Conservation (phyloP, 2,797 vertebrate species). For the Hirundo rustica region DNA sequence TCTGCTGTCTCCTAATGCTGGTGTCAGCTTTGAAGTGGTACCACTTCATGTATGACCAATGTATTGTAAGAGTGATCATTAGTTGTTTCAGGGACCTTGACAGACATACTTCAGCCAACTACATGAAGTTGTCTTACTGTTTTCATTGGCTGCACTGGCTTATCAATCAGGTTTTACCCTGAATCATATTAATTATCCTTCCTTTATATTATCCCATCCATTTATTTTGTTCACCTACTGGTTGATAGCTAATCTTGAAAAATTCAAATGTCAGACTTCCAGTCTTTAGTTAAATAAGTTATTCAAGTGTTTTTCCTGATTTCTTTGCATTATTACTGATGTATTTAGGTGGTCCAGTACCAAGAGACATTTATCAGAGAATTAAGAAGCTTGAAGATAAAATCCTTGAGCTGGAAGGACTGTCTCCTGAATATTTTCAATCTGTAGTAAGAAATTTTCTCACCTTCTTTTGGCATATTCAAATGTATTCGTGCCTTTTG, state of each 20-base stretch:
- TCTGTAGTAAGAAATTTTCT: slow-evolving; percentile 84
- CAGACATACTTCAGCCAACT: neutral
- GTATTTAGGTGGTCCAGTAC: slow-evolving; percentile 88
- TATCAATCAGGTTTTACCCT: neutral
- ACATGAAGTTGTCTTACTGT: neutral
- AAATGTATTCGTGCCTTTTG: neutral
- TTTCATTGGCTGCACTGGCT: neutral
- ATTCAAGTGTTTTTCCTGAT: neutral
- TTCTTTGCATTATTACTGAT: slow-evolving; percentile 16
- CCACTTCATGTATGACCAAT: neutral
- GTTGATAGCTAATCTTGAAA: neutral
- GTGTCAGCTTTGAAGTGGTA: neutral
- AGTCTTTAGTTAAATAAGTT: neutral
- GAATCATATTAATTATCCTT: neutral
- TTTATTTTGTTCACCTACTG: neutral
- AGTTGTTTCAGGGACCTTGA: neutral
- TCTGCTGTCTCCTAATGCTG: neutral
- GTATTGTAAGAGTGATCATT: neutral
- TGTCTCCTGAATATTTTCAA: slow-evolving; percentile 98
- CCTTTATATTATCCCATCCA: neutral
- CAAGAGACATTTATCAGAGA: slow-evolving; percentile 91
- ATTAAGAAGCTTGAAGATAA: slow-evolving; percentile 97
- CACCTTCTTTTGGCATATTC: neutral
- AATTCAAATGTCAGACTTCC: neutral
- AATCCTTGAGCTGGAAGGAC: slow-evolving; percentile 96